phyloP scores from a whole-genome alignment of 1,140 invertebrate genomes.

The Heliconius nattereri region DNA sequence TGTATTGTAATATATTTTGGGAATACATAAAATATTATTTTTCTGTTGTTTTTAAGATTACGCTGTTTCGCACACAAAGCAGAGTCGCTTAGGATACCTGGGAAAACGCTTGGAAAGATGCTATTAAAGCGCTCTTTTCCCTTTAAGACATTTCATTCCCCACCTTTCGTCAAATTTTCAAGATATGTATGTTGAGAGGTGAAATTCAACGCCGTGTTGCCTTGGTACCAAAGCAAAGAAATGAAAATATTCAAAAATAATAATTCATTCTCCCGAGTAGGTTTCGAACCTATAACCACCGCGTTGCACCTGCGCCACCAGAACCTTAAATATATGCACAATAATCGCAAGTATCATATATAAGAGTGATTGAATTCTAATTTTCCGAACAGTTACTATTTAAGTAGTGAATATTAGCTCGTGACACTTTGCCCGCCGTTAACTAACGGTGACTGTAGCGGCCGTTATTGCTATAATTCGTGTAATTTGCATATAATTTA shows the following conservation, averaged over 20 bases:
- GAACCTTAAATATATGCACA: background rate
- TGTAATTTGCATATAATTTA: conserved; percentile 17
- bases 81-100: too few species aligned
- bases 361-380: conserved; percentile 1
- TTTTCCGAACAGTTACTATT: conserved; percentile 20
- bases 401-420: conserved; percentile 16
- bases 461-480: conserved; percentile 9
- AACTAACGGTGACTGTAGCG: conserved; percentile 21
- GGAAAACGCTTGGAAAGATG: too few species aligned
- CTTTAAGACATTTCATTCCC: too few species aligned
- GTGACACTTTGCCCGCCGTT: conserved; percentile 22
- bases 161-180: too few species aligned
- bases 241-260: background rate
- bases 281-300: background rate
- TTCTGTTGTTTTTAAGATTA: too few species aligned
- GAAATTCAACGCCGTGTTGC: background rate
- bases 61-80: too few species aligned
- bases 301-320: background rate
- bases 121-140: too few species aligned
- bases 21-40: too few species aligned
- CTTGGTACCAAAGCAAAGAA: background rate
- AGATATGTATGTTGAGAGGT: background rate
- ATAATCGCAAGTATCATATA: background rate
- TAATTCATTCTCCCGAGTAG: background rate
- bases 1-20: background rate